Conservation (phyloP, 2,888 invertebrate species). For the Trachelus troglodyta region DNA sequence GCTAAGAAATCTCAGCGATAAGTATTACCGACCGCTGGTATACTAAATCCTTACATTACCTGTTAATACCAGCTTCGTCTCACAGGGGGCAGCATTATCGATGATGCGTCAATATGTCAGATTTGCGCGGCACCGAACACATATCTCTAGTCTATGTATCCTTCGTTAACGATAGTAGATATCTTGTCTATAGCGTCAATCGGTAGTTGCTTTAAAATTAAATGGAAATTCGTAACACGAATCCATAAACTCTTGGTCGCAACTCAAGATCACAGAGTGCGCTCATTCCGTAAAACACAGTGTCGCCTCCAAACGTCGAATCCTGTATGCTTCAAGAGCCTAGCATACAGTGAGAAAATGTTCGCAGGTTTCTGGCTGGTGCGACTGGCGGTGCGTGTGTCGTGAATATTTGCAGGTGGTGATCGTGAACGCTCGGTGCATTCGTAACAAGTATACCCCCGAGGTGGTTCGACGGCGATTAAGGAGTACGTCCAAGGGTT, state of each 20-base stretch:
- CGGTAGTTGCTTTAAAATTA: background rate
- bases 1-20: background rate
- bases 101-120: background rate
- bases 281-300: background rate
- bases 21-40: background rate
- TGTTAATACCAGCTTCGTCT: background rate
- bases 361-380: conserved; percentile 45
- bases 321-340: background rate
- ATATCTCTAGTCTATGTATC: background rate
- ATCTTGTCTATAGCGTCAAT: background rate
- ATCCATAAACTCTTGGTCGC: background rate
- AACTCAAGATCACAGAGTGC: background rate
- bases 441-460: background rate
- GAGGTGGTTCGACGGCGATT: background rate
- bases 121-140: background rate
- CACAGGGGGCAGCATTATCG: background rate
- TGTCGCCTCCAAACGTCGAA: background rate
- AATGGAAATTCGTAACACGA: background rate
- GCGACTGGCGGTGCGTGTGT: conserved; percentile 42
- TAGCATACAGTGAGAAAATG: conserved; percentile 20
- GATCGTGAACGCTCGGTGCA: conserved; percentile 25
- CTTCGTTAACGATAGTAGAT: background rate
- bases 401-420: conserved; percentile 52
- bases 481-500: background rate
- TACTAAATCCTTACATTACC: background rate